These are phyloP conservation scores for Metopia argyrocephala DNA, from an alignment of 2,888 invertebrate genomes.

Conservation along the genomic window DNA sequence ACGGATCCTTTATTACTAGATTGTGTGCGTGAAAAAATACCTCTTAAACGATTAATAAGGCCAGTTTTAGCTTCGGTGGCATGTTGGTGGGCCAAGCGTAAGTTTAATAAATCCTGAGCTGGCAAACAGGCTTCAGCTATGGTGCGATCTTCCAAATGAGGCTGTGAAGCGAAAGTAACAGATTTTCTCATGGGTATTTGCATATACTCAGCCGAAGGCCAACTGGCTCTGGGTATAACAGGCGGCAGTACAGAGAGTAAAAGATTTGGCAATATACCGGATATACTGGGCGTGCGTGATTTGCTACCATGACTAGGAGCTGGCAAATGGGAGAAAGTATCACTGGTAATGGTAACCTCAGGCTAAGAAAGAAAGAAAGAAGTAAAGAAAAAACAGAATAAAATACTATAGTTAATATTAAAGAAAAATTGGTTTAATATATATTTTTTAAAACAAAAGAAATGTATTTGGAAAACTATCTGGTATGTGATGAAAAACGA, in stretches of 20 bases:
- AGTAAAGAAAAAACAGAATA: slow-evolving; percentile 4
- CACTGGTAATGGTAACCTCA: slow-evolving; percentile 74
- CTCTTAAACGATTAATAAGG: slow-evolving; percentile 80
- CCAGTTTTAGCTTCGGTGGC: slow-evolving; percentile 81
- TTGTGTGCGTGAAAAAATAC: slow-evolving; percentile 83
- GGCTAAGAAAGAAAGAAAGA: slow-evolving; percentile 69
- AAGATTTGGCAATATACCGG: slow-evolving; percentile 85
- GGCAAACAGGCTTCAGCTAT: slow-evolving; percentile 79
- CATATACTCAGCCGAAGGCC: slow-evolving; percentile 86
- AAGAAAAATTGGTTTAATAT: too few species aligned
- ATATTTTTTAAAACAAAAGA: too few species aligned
- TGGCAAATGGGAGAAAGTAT: slow-evolving; percentile 67
- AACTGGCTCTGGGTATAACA: slow-evolving; percentile 87
- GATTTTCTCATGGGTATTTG: slow-evolving; percentile 81
- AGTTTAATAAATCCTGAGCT: slow-evolving; percentile 81
- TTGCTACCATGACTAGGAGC: slow-evolving; percentile 67
- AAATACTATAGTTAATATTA: too few species aligned
- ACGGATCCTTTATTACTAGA: slow-evolving; percentile 84
- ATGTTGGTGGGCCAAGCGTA: slow-evolving; percentile 80
- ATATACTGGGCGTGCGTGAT: slow-evolving; percentile 83
- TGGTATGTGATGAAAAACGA: too few species aligned
- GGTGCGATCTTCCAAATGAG: slow-evolving; percentile 81
- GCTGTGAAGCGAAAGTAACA: slow-evolving; percentile 84
- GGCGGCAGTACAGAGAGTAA: slow-evolving; percentile 86
- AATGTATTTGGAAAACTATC: too few species aligned